Evolutionary conservation across 2,113 vertebrate genomes (phyloP), one percentile per base, ranked within the genome.

Genomic region (Tor tambroides): DNA sequence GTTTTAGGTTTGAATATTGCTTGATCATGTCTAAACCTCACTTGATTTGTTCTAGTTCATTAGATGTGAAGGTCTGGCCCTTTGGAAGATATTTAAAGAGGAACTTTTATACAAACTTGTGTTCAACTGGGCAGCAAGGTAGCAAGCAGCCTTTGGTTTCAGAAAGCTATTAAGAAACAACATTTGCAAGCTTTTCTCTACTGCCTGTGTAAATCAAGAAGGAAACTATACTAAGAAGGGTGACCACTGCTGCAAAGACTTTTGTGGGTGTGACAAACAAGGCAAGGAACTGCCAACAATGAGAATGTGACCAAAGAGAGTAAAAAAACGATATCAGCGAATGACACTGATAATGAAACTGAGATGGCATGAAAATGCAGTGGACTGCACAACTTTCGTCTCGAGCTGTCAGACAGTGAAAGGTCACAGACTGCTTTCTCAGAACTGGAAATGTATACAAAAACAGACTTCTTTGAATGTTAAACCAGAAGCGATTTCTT

Each of bases 211-310:
- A 81, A 80, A 86, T 19, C 67, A 88, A 69, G 88, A 87, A 89
- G 90, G 88, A 90, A 90, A 84, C 74, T 80, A 87, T 54, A 43
- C 79, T 77, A 21, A 61, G 21, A 51, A 61, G 54, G 84, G 86
- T 89, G 86, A 87, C 86, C 80, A 80, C 41, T 59, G 46, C 43
- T 86, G 88, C 84, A 87, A 87, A 32, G 28, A 17, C 63, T 51
- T 23, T 69, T 12, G 26, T 51, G 63, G 63, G 17, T 83, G 23
- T 83, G 41, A 83, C 11, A 67, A 46, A 65, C 11, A 19, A n/a
- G 11, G 7, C 32, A 84, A 84, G 81, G 21, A 71, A 17, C 65
- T 15, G 65, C 6, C 43, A 71, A 74, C 21, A 74, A 19, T 69
- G 30, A 32, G 1, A 72, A 84, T 2, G 0, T 3, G 21, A n/a